These are phyloP conservation scores for Physella acuta DNA, from an alignment of 1,140 invertebrate species.

Conservation along the genomic window DNA sequence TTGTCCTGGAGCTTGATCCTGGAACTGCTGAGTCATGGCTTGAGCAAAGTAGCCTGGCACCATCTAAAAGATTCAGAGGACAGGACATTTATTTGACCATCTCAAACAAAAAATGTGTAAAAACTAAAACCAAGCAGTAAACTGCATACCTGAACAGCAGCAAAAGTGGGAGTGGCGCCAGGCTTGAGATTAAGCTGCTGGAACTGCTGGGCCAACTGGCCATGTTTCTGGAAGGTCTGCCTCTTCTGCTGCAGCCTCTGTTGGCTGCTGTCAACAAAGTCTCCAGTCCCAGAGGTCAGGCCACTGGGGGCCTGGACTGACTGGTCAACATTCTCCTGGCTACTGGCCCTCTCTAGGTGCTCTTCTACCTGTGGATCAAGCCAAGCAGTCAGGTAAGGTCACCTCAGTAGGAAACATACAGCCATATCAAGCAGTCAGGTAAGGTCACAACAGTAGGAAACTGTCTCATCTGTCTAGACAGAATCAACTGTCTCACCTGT, in stretches of 20 bases:
- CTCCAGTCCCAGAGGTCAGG: conserved; percentile 13
- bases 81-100: neutral
- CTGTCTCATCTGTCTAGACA: no score
- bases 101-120: neutral
- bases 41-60: conserved; percentile 3
- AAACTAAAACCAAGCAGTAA: neutral
- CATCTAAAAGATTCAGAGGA: no score
- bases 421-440: no score
- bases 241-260: conserved; percentile 78
- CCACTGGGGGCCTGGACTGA: neutral
- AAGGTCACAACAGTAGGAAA: no score
- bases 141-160: neutral
- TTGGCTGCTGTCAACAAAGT: conserved; percentile 57
- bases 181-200: conserved; percentile 42
- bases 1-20: no score
- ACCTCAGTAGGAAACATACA: no score
- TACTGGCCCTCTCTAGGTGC: conserved; percentile 17
- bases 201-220: conserved; percentile 66
- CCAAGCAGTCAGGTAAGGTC: no score
- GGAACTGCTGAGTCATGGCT: neutral
- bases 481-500: no score
- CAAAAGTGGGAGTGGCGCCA: neutral
- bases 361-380: conserved; percentile 15
- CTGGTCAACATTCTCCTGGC: conserved; percentile 7
- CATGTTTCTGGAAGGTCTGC: conserved; percentile 79